Conservation (phyloP, 2,113 vertebrate genomes). For the Vidua chalybeata region DNA sequence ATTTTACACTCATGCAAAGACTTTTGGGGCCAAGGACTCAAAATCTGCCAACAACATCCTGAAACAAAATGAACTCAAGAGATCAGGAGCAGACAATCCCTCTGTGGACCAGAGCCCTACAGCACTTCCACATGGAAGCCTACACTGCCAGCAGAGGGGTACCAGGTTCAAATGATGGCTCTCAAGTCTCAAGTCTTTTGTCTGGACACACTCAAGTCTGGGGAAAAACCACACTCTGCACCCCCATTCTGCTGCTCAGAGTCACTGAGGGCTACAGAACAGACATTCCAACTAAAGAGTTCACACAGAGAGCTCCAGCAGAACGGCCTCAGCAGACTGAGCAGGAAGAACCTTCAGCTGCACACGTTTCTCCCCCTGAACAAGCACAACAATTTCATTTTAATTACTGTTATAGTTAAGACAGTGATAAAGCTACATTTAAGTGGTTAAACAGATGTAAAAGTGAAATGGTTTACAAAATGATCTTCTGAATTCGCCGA, state of each 20-base stretch:
- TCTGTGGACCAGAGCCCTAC: neutral
- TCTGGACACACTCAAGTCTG: neutral
- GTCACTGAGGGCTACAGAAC: neutral
- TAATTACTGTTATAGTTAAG: neutral
- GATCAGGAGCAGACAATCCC: neutral
- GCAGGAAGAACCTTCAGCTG: neutral
- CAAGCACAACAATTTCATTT: neutral
- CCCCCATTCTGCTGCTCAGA: neutral
- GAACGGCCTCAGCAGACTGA: neutral
- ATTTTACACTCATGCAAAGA: neutral
- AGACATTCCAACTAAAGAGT: neutral
- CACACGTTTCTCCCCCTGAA: neutral
- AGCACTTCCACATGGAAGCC: neutral
- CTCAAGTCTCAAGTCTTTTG: neutral
- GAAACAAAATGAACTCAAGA: neutral
- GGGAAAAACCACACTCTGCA: neutral
- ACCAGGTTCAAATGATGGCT: rapidly evolving
- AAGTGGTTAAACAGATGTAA: neutral
- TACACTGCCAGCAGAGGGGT: neutral
- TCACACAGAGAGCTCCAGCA: neutral
- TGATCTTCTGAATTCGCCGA: neutral
- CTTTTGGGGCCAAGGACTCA: neutral
- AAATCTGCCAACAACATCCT: neutral
- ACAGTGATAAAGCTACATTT: neutral
- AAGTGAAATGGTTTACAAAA: neutral